Conservation (phyloP, 2,888 invertebrate species). For the Habroteleia sp. region DNA sequence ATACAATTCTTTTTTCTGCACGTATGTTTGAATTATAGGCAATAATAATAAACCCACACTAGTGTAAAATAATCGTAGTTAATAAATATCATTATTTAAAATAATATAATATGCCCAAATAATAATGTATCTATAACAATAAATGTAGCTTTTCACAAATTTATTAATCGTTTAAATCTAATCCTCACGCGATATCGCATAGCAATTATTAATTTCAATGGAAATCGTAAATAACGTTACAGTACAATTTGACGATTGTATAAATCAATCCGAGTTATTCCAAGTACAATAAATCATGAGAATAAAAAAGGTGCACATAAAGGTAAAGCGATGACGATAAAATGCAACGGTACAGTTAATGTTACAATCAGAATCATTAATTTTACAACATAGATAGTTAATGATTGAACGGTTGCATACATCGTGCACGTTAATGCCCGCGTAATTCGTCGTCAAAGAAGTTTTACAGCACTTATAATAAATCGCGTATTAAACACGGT, state of each 20-base stretch:
- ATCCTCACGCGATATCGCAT: constrained; percentile 2
- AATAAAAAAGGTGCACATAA: constrained; percentile 16
- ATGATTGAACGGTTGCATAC: constrained; percentile 18
- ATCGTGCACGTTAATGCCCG: no score
- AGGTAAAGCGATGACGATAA: background rate
- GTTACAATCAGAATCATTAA: constrained; percentile 17
- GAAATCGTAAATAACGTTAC: constrained; percentile 4
- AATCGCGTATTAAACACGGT: background rate
- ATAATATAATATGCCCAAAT: no score
- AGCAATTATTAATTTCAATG: background rate
- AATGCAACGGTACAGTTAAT: background rate
- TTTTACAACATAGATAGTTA: background rate
- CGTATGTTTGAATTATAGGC: no score
- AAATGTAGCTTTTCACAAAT: background rate
- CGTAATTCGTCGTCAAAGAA: background rate
- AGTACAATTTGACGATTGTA: constrained; percentile 10
- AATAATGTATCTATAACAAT: no score
- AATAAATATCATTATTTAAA: no score
- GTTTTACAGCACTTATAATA: background rate
- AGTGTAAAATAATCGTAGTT: constrained; percentile 17
- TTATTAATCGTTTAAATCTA: constrained; percentile 24
- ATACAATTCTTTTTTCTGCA: no score
- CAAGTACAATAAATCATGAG: constrained; percentile 1
- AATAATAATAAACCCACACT: no score
- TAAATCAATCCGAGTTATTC: constrained; percentile 11